A percentile compares a stretch with the other conserved stretches of the same genome.
These are phyloP conservation scores for Chaenogobius annularis DNA, from an alignment of 2,113 vertebrate genomes.

Conservation along the genomic window DNA sequence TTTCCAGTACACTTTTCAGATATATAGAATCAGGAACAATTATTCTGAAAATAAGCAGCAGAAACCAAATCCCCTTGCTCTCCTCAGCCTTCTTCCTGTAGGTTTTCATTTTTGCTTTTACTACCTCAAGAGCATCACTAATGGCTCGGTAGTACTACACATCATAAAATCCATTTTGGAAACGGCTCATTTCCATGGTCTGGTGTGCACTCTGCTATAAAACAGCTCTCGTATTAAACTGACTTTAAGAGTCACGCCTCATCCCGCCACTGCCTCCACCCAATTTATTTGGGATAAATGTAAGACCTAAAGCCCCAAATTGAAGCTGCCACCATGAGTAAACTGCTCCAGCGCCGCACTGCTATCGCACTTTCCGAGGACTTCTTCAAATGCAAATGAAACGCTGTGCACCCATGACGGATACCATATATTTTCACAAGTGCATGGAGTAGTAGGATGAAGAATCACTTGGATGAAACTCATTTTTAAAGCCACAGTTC, in stretches of 20 bases:
- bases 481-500: constrained; percentile 29
- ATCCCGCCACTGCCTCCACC: constrained; percentile 38
- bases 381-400: constrained; percentile 50
- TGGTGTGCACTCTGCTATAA: constrained; percentile 42
- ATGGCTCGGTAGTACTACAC: constrained; percentile 44
- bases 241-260: constrained; percentile 39
- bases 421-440: constrained; percentile 39
- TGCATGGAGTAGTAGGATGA: constrained; percentile 21
- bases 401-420: constrained; percentile 31
- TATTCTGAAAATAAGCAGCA: constrained; percentile 7
- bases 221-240: constrained; percentile 41
- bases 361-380: constrained; percentile 47
- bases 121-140: constrained; percentile 46
- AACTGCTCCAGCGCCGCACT: constrained; percentile 30
- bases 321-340: constrained; percentile 59
- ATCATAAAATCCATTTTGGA: constrained; percentile 49
- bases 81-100: constrained; percentile 20
- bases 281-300: constrained; percentile 64
- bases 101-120: constrained; percentile 17
- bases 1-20: not conserved
- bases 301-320: constrained; percentile 59
- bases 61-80: constrained; percentile 9
- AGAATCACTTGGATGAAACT: constrained; percentile 27
- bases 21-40: not conserved
- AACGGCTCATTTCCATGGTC: constrained; percentile 50